Conservation (phyloP, 2,888 invertebrate genomes). For the Therioaphis trifolii region DNA sequence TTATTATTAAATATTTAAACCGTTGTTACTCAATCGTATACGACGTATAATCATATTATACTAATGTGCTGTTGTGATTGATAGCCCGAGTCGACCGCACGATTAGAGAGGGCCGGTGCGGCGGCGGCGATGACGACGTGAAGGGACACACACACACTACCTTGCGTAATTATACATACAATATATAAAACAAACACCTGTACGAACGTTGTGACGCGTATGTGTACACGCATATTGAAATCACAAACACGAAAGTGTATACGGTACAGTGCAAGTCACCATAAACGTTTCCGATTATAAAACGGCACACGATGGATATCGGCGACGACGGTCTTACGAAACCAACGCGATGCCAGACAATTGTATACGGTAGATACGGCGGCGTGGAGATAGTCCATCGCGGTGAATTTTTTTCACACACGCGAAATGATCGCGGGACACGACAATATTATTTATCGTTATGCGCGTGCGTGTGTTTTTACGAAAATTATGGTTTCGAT, state of each 20-base stretch:
- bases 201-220: background rate
- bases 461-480: background rate
- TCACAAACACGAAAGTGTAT: too few species aligned
- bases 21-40: background rate
- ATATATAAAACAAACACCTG: background rate
- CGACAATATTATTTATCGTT: background rate
- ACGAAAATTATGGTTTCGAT: slow-evolving; percentile 35
- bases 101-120: slow-evolving; percentile 29
- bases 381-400: background rate
- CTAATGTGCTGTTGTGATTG: slow-evolving; percentile 27
- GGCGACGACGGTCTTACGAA: slow-evolving; percentile 11
- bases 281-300: slow-evolving; percentile 1
- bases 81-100: slow-evolving; percentile 20
- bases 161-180: background rate
- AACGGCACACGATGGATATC: slow-evolving; percentile 2
- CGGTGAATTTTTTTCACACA: background rate
- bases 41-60: too few species aligned
- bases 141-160: slow-evolving; percentile 30
- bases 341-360: background rate
- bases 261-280: too few species aligned
- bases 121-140: background rate
- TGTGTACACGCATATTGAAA: too few species aligned
- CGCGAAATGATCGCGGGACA: slow-evolving; percentile 10
- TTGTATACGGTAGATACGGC: background rate
- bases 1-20: background rate